These are phyloP conservation scores for Catharus fuscescens DNA, from an alignment of 2,113 vertebrate species.

Conservation along the genomic window DNA sequence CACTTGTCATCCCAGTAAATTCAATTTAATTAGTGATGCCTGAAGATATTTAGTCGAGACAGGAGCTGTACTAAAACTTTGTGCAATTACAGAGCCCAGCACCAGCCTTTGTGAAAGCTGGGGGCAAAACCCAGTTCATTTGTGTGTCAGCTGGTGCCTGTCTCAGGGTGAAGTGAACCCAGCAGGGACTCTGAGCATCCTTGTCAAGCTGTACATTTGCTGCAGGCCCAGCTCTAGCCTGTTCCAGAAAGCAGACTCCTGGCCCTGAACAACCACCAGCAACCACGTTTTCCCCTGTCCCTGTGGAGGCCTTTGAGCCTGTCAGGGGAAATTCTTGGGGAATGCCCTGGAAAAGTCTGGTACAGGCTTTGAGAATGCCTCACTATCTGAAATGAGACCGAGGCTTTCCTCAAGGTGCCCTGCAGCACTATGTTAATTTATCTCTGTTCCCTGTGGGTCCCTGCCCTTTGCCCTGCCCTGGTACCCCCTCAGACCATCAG, in stretches of 20 bases:
- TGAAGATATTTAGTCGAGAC: not conserved
- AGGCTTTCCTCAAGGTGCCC: too few species aligned
- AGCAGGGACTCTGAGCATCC: not conserved
- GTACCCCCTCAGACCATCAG: too few species aligned
- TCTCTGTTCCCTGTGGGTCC: too few species aligned
- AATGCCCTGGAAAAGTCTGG: too few species aligned
- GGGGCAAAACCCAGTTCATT: not conserved
- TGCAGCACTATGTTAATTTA: too few species aligned
- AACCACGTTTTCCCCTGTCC: accelerated
- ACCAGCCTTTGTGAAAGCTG: not conserved
- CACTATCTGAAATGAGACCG: too few species aligned
- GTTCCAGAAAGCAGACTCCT: not conserved
- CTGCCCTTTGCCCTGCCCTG: too few species aligned
- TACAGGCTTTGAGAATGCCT: too few species aligned
- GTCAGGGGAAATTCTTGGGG: too few species aligned
- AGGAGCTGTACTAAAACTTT: not conserved
- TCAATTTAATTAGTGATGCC: not conserved
- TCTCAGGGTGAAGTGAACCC: not conserved
- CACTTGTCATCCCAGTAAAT: not conserved
- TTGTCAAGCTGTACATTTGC: not conserved
- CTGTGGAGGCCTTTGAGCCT: too few species aligned
- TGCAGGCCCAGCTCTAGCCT: not conserved
- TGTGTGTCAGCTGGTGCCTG: not conserved
- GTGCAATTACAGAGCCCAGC: not conserved
- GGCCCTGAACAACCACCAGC: accelerated